These are phyloP conservation scores for Sweltsa coloradensis DNA, from an alignment of 1,140 invertebrate species.

Conservation along the genomic window DNA sequence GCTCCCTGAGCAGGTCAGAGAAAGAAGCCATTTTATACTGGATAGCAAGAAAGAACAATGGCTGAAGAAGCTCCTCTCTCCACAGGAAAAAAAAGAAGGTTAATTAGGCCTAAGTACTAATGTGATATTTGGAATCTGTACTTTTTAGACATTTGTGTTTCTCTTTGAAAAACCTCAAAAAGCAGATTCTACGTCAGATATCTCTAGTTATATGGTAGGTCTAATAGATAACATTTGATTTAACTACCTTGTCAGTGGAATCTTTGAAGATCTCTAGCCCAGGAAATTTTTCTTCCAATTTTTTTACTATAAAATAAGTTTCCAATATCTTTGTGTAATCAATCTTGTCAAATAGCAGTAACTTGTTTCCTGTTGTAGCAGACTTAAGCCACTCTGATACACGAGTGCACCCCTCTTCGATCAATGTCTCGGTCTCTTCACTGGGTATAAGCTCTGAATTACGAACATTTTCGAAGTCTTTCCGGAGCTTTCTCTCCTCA, in stretches of 20 bases:
- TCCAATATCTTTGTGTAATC: conserved; percentile 16
- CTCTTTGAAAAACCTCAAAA: too few species aligned
- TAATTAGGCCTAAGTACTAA: too few species aligned
- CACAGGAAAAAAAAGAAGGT: too few species aligned
- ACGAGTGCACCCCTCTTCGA: conserved; percentile 25
- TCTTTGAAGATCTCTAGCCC: conserved; percentile 30
- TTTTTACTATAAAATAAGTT: conserved; percentile 35
- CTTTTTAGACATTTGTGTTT: too few species aligned
- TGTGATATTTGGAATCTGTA: too few species aligned
- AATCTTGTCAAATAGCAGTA: conserved; percentile 26
- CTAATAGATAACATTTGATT: conserved; percentile 24
- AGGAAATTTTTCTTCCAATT: conserved; percentile 38
- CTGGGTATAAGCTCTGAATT: conserved; percentile 21
- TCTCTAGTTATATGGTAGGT: too few species aligned
- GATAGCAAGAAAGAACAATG: too few species aligned
- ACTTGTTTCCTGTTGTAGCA: conserved; percentile 16
- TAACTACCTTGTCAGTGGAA: conserved; percentile 29
- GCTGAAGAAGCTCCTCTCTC: too few species aligned
- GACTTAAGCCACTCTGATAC: conserved; percentile 31
- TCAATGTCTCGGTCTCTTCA: conserved; percentile 30
- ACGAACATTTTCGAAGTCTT: conserved; percentile 23
- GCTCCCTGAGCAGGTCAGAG: too few species aligned
- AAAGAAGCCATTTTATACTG: too few species aligned
- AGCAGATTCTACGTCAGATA: too few species aligned
- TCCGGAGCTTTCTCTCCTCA: conserved; percentile 28